Base-by-base conservation (phyloP, 1,140 invertebrate genomes). In the Polypedilum vanderplanki region DNA sequence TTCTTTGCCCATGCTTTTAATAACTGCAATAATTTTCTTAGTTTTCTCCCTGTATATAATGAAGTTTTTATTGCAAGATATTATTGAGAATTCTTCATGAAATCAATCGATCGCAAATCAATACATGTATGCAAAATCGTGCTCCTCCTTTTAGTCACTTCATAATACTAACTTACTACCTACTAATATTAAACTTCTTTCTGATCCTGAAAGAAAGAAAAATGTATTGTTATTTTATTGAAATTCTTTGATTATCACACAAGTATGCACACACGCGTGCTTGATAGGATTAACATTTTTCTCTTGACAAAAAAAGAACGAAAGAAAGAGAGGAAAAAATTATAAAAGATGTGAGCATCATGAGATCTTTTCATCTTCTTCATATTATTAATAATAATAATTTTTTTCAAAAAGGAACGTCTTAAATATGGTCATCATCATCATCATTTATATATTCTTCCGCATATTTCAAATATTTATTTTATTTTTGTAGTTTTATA, bases 201-300 rank as follows among this genome's bases (percentile, higher is more conserved):
- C 24, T 33, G 24, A 33, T 33, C 24, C 5, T 5, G 24, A 33
- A 5, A 33, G 24, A 1, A 33, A 33, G 5, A 33, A 5, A 33
- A 33, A 33, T 33, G 24, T 33, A 5, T 33, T 33, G 5, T 57
- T 57, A n/a, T 12, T 57, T 57, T 57, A 57, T 57, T 57, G 46
- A 57, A 57, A 57, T 57, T 57, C 46, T 57, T 57, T 57, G 46
- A 57, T 57, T 57, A 57, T 57, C 46, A 57, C 46, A 57, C 46
- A 57, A 57, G 46, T 57, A 57, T 57, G 46, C n/a, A 57, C 46
- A 57, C 46, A 57, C 46, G 65, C 65, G 65, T 70, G 65, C 46
- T 70, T 70, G 65, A 70, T 70, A 70, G 65, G 65, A 70, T 70
- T 70, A 70, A 70, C 15, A 70, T 70, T 20, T 70, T 70, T 70